phyloP scores from a whole-genome alignment of 2,888 invertebrate genomes.

The Phragmatobia fuliginosa region DNA sequence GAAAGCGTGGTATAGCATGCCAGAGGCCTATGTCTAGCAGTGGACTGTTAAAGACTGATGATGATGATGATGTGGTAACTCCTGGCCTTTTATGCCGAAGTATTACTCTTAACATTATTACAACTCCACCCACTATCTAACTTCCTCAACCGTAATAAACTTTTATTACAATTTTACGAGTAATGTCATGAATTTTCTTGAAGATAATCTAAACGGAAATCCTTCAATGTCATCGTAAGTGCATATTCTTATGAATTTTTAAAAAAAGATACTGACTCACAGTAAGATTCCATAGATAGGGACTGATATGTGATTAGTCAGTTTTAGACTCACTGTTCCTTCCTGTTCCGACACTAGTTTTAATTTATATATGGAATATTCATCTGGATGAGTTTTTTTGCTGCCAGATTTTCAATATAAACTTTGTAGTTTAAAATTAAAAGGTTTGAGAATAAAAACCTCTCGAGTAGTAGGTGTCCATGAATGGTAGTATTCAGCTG shows the following conservation, averaged over 20 bases:
- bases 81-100: too few relatives aligned
- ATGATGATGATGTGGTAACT: too few relatives aligned
- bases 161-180: background rate
- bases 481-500: too few relatives aligned
- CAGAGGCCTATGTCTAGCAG: too few relatives aligned
- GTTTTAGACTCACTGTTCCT: background rate
- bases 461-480: background rate
- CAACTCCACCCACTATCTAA: background rate
- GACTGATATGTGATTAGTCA: background rate
- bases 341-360: background rate
- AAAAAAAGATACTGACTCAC: slow-evolving; percentile 7
- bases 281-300: slow-evolving; percentile 5
- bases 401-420: background rate
- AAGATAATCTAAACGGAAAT: slow-evolving; percentile 3
- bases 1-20: too few relatives aligned
- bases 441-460: background rate
- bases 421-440: background rate
- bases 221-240: slow-evolving; percentile 2
- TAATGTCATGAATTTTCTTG: background rate
- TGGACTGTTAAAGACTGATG: too few relatives aligned
- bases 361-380: background rate
- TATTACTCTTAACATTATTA: background rate
- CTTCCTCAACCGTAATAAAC: background rate
- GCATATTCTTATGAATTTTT: background rate
- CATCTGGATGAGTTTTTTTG: background rate